phyloP scores from a whole-genome alignment of 2,113 vertebrate genomes.

The Syngnathus scovelli region DNA sequence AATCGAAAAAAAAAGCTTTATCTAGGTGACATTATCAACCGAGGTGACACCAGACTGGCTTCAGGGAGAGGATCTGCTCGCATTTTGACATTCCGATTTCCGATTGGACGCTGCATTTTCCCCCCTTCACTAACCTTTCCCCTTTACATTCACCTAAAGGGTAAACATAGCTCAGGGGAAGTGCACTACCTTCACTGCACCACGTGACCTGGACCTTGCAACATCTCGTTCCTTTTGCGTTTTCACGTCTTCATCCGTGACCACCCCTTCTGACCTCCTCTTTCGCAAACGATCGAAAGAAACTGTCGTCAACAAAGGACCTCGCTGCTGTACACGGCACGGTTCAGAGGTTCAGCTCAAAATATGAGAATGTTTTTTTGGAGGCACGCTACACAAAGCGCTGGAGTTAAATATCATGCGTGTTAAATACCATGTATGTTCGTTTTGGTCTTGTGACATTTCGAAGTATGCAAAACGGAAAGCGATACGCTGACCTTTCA shows the following conservation, averaged over 20 bases:
- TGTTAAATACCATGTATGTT: conserved; percentile 3
- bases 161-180: conserved; percentile 65
- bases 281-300: conserved; percentile 14
- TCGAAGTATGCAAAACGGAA: background rate
- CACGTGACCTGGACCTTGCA: conserved; percentile 44
- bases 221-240: conserved; percentile 30
- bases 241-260: conserved; percentile 32
- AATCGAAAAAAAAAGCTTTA: conserved; percentile 31
- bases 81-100: conserved; percentile 55
- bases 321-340: conserved; percentile 20
- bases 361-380: background rate
- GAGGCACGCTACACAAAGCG: background rate
- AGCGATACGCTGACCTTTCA: background rate
- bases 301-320: conserved; percentile 14
- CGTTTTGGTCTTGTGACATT: conserved; percentile 5
- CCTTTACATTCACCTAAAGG: conserved; percentile 58
- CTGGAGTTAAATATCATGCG: background rate
- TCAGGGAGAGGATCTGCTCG: conserved; percentile 38
- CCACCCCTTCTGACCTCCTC: conserved; percentile 38
- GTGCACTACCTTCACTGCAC: conserved; percentile 37
- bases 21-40: conserved; percentile 66
- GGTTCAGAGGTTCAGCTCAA: conserved; percentile 26
- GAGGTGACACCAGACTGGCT: conserved; percentile 31
- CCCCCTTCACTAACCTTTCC: conserved; percentile 23
- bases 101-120: conserved; percentile 54